A percentile compares a stretch with the other conserved stretches of the same genome.
phyloP scores from a whole-genome alignment of 2,888 invertebrate species.

The Drosophila neonasuta region DNA sequence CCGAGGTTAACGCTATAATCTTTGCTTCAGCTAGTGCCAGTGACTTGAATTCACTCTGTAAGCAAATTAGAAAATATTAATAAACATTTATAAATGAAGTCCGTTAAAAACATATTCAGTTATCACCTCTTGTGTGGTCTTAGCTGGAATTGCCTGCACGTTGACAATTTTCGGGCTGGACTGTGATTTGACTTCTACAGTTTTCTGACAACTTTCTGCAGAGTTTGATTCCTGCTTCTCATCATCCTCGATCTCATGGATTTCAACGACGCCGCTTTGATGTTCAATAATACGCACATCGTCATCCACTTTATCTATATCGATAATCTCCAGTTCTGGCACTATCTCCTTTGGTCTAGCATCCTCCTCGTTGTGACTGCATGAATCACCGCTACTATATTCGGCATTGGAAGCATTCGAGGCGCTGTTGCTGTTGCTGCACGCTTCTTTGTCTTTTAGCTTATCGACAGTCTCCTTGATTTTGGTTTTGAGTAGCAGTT shows the following conservation, averaged over 20 bases:
- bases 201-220: constrained; percentile 1
- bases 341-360: constrained; percentile 14
- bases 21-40: constrained; percentile 85
- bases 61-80: not conserved
- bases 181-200: constrained; percentile 20
- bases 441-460: constrained; percentile 68
- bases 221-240: constrained; percentile 47
- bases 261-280: constrained; percentile 69
- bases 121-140: constrained; percentile 33
- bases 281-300: constrained; percentile 77
- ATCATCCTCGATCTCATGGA: constrained; percentile 70
- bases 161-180: constrained; percentile 17
- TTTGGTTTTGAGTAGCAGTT: constrained; percentile 81
- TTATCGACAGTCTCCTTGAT: constrained; percentile 77
- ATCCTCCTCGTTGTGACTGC: constrained; percentile 34
- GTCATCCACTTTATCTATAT: constrained; percentile 78
- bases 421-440: constrained; percentile 66
- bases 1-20: constrained; percentile 92
- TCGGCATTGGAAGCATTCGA: constrained; percentile 56
- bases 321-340: constrained; percentile 67
- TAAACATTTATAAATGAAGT: not conserved
- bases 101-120: not conserved
- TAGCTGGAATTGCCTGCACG: constrained; percentile 1
- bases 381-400: constrained; percentile 56
- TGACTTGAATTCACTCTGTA: constrained; percentile 42